phyloP scores from a whole-genome alignment of 2,113 vertebrate species.

The Zapornia atra region DNA sequence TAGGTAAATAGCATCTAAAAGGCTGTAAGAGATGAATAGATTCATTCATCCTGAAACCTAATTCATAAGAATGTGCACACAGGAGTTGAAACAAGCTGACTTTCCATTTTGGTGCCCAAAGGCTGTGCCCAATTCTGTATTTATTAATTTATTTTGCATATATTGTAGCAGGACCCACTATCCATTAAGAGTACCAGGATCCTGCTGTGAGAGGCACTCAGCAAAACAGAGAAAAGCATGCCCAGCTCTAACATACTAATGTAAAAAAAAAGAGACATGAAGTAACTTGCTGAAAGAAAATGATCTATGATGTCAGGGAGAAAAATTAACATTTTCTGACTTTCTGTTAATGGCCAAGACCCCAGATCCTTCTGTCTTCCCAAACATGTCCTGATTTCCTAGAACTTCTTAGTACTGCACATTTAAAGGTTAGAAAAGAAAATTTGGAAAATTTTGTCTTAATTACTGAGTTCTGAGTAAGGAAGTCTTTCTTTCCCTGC shows the following conservation, averaged over 20 bases:
- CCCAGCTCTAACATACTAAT: background rate
- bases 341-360: background rate
- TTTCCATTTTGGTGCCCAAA: background rate
- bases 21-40: background rate
- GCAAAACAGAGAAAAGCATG: background rate
- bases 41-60: conserved; percentile 4
- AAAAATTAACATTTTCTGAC: background rate
- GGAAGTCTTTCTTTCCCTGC: background rate
- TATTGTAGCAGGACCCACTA: background rate
- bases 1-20: background rate
- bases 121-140: background rate
- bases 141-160: background rate
- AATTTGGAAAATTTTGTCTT: background rate
- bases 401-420: background rate
- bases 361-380: background rate
- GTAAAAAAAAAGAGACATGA: background rate
- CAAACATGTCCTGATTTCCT: background rate
- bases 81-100: background rate
- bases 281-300: background rate
- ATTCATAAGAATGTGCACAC: background rate
- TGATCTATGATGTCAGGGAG: background rate
- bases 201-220: background rate
- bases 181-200: background rate
- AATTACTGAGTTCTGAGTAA: background rate
- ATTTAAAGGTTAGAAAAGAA: background rate